phyloP scores from a whole-genome alignment of 2,113 vertebrate genomes.

The Zingel zingel region DNA sequence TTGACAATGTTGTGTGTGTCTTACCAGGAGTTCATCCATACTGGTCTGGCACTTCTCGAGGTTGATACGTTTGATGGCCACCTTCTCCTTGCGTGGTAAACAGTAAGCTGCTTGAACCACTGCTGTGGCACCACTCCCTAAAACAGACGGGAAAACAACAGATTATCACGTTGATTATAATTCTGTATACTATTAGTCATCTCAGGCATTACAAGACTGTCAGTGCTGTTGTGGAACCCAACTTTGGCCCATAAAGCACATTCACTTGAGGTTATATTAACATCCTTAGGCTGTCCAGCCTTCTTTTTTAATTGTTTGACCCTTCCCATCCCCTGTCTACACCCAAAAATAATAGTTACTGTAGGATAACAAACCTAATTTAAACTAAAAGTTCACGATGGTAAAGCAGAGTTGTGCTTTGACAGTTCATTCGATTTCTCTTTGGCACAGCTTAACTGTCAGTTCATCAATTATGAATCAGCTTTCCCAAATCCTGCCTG shows the following conservation, averaged over 20 bases:
- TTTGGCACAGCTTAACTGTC: conserved; percentile 32
- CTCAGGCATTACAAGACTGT: background rate
- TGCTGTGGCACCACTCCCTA: conserved; percentile 86
- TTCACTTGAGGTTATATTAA: background rate
- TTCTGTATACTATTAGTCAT: background rate
- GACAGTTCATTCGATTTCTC: conserved; percentile 31
- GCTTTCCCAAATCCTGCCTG: conserved; percentile 43
- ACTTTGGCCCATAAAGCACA: background rate
- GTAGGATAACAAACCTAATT: conserved; percentile 6
- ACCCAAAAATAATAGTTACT: background rate
- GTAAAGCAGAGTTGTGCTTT: conserved; percentile 33
- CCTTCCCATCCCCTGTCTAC: background rate
- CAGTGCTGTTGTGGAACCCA: background rate
- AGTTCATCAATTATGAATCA: conserved; percentile 63
- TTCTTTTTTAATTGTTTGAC: conserved; percentile 1
- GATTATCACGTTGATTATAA: background rate
- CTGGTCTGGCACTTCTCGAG: conserved; percentile 97
- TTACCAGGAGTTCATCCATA: conserved; percentile 97
- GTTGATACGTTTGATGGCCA: conserved; percentile 97
- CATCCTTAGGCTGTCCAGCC: background rate
- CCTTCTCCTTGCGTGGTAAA: conserved; percentile 93
- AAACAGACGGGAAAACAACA: conserved; percentile 29
- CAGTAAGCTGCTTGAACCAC: conserved; percentile 96
- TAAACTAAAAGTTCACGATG: conserved; percentile 17
- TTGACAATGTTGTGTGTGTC: conserved; percentile 16